Base-by-base conservation (phyloP, 64 coral and sea anemone species). In the Catalaphyllia jardinei region DNA sequence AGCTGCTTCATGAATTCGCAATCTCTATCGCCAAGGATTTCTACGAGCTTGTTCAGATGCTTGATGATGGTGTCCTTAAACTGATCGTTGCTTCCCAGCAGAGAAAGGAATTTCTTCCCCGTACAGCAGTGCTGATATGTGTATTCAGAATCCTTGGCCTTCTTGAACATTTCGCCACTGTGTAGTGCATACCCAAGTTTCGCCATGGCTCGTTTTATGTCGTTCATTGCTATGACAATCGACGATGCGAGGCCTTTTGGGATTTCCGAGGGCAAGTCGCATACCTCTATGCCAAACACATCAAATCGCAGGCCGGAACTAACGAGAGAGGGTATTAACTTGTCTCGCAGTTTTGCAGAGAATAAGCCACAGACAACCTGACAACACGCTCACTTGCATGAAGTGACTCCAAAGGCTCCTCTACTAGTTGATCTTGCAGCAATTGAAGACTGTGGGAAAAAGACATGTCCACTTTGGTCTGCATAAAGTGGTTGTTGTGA, bases 71-170 rank as follows among this genome's bases (percentile, higher is more conserved):
- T 52, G 5, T 88, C 73, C 61, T 88, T 62, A 29, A 88, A 88
- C 20, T 76, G 30, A 7, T 52, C 19, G 0, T 76, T 88, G 42
- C 52, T 82, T 7, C 11, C 86, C n/a, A 76, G 28, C 4, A 88
- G 72, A 54, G 86, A 88, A 24, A 76, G 72, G 29, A 88, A 88
- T 75, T 60, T 77, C 8, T 76, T 74, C 16, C 77, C 52, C 12
- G 52, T 62, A 38, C 73, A 88, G 30, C 72, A 59, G 52, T 74
- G 86, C 13, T 19, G 14, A 38, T 77, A 88, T 12, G 86, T 76
- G 29, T 30, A 62, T 57, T 63, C 3, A 19, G 73, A 60, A 31
- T 15, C 6, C 19, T 52, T 4, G 16, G 24, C 46, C 22, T 8
- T 74, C 24, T 76, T 63, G 28, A 63, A 62, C 0, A 88, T 17